phyloP scores from a whole-genome alignment of 2,888 invertebrate genomes.

The Melieria picta region DNA sequence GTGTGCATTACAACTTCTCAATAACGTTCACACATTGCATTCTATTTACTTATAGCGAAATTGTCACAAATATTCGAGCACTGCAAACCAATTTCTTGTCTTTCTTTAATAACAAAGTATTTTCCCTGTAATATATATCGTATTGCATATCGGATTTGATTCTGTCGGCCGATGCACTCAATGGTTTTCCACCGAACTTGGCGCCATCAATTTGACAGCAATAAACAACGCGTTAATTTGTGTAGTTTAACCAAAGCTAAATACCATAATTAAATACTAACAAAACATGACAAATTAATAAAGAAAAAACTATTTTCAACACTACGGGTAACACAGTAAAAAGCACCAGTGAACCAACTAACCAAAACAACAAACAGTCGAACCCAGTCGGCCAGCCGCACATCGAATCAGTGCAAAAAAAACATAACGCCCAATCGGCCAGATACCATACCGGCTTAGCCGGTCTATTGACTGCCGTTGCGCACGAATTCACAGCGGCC shows the following conservation, averaged over 20 bases:
- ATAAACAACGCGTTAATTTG: too few relatives aligned
- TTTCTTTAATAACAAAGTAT: not conserved
- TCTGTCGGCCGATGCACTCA: slow-evolving; percentile 9
- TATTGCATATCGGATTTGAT: not conserved
- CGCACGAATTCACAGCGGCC: not conserved
- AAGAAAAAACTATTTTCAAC: too few relatives aligned
- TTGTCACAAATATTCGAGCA: too few relatives aligned
- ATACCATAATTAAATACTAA: too few relatives aligned
- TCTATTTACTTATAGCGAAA: too few relatives aligned
- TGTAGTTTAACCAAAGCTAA: too few relatives aligned
- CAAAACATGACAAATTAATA: too few relatives aligned
- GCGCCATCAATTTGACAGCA: slow-evolving; percentile 1
- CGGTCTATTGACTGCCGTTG: slow-evolving; percentile 5
- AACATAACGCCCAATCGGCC: too few relatives aligned
- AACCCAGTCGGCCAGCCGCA: not conserved
- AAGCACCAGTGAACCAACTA: not conserved
- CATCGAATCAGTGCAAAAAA: not conserved
- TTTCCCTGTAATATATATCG: slow-evolving; percentile 15
- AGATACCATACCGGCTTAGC: slow-evolving; percentile 13
- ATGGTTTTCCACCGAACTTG: slow-evolving; percentile 16
- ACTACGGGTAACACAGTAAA: not conserved
- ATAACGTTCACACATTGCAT: too few relatives aligned
- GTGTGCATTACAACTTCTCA: too few relatives aligned
- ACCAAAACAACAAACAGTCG: not conserved
- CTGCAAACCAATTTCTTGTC: too few relatives aligned